A percentile compares a stretch with the other conserved stretches of the same genome.
phyloP scores from a whole-genome alignment of 2,888 invertebrate species.

The Synanthedon andrenaeformis region DNA sequence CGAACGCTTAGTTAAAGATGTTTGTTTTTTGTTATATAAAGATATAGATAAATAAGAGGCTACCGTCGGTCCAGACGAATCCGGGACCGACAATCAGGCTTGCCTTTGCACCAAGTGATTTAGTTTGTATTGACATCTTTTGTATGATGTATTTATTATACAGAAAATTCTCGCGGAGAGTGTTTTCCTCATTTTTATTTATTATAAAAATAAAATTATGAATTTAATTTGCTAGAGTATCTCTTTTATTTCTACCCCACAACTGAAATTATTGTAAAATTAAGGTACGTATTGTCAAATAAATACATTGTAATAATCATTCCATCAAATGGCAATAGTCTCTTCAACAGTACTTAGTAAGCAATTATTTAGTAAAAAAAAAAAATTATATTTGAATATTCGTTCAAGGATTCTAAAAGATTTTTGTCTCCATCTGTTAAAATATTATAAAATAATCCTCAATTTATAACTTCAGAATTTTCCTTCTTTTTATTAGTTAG shows the following conservation, averaged over 20 bases:
- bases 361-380: too few species aligned
- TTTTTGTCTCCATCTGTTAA: too few species aligned
- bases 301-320: too few species aligned
- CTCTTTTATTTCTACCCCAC: constrained; percentile 19
- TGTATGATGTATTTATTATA: constrained; percentile 70
- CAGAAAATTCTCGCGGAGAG: constrained; percentile 61
- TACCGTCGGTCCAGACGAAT: constrained; percentile 60
- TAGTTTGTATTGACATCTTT: constrained; percentile 70
- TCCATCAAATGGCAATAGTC: too few species aligned
- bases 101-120: constrained; percentile 72
- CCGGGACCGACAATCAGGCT: constrained; percentile 63
- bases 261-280: too few species aligned
- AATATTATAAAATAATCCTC: too few species aligned
- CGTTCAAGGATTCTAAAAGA: too few species aligned
- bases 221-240: constrained; percentile 64
- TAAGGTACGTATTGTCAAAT: too few species aligned
- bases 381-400: too few species aligned
- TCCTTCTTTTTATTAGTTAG: too few species aligned
- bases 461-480: too few species aligned
- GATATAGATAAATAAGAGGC: constrained; percentile 54
- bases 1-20: constrained; percentile 38
- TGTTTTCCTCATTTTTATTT: constrained; percentile 68
- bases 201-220: constrained; percentile 70
- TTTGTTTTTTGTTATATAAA: constrained; percentile 29
- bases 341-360: too few species aligned